A percentile compares a stretch with the other conserved stretches of the same genome.
Evolutionary conservation across 1,140 invertebrate species (phyloP).

Genomic region (Macrocentrus cingulum): DNA sequence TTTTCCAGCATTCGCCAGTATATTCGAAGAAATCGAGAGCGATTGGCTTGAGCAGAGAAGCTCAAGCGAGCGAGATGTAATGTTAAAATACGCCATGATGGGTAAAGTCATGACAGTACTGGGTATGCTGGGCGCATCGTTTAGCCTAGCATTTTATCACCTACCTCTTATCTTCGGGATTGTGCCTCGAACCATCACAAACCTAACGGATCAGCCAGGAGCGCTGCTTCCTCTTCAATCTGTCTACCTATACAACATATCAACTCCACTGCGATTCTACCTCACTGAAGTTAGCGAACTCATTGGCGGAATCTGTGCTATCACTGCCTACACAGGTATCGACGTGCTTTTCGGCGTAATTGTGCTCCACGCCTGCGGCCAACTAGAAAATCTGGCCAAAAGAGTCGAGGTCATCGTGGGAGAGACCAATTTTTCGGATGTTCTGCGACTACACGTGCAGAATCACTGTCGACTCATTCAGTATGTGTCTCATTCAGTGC

Average conservation of each 20-base stretch:
- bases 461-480: slow-evolving; percentile 7
- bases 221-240: slow-evolving; percentile 4
- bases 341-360: slow-evolving; percentile 15
- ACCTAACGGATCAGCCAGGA: slow-evolving; percentile 9
- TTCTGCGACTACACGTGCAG: not conserved
- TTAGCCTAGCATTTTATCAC: slow-evolving; percentile 2
- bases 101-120: slow-evolving; percentile 1
- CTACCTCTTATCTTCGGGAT: not conserved
- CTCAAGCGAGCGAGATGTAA: not conserved
- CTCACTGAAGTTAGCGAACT: slow-evolving; percentile 8
- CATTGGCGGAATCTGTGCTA: not conserved
- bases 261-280: not conserved
- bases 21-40: not conserved
- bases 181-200: slow-evolving; percentile 7
- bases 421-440: not conserved
- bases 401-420: not conserved
- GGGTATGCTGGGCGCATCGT: not conserved
- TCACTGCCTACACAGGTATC: slow-evolving; percentile 4
- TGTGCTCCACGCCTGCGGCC: slow-evolving; percentile 16
- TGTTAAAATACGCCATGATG: slow-evolving; percentile 6
- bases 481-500: slow-evolving; percentile 16
- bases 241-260: slow-evolving; percentile 9
- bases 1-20: not conserved
- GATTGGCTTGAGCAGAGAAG: slow-evolving; percentile 1
- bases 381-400: slow-evolving; percentile 18